Evolutionary conservation across 1,140 invertebrate species (phyloP).

Genomic region (Hylaeus volcanicus): DNA sequence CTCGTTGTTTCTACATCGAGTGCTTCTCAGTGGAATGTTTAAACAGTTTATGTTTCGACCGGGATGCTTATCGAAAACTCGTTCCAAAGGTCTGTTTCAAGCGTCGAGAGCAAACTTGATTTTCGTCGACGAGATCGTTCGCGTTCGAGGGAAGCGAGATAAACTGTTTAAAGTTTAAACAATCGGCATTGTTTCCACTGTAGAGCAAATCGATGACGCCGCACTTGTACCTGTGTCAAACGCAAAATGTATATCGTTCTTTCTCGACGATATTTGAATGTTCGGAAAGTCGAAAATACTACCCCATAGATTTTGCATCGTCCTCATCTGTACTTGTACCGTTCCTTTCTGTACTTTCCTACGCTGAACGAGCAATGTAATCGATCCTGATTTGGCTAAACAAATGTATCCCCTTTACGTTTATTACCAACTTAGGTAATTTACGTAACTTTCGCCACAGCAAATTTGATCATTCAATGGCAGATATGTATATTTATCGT

Average conservation of each 20-base stretch:
- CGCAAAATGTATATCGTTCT: constrained; percentile 54
- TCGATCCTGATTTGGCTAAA: neutral
- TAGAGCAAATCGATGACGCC: constrained; percentile 57
- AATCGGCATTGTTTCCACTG: constrained; percentile 35
- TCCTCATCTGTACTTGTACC: neutral
- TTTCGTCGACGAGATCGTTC: too few relatives aligned
- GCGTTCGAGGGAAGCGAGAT: neutral
- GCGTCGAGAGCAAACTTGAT: too few relatives aligned
- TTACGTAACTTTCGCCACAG: neutral
- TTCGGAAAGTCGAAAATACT: neutral
- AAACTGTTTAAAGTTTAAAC: constrained; percentile 4
- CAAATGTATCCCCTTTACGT: neutral
- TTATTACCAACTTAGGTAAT: too few relatives aligned
- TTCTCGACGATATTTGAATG: constrained; percentile 36
- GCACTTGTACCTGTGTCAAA: constrained; percentile 67
- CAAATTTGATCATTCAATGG: neutral
- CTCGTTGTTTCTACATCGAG: constrained; percentile 46
- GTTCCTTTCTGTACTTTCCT: neutral
- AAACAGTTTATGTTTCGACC: constrained; percentile 5
- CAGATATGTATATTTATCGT: neutral
- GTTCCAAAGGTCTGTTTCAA: too few relatives aligned
- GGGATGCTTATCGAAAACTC: too few relatives aligned
- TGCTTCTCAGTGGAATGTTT: constrained; percentile 23
- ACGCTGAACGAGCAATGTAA: neutral
- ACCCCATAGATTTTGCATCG: neutral